These are phyloP conservation scores for Bemisia tabaci DNA, from an alignment of 1,140 invertebrate genomes.

Conservation along the genomic window DNA sequence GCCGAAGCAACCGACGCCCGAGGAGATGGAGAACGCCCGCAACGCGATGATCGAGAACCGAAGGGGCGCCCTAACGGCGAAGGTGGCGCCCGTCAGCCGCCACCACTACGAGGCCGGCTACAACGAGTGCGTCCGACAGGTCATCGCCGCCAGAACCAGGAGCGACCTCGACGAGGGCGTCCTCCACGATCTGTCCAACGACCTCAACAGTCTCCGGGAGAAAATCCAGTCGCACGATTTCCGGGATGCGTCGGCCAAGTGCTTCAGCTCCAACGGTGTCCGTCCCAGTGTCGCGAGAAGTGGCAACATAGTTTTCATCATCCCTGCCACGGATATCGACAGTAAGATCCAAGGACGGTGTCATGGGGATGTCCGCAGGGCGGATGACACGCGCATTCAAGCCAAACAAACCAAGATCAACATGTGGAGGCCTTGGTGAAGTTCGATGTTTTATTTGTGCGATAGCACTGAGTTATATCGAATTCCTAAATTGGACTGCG, in stretches of 20 bases:
- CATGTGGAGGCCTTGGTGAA: neutral
- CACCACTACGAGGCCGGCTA: neutral
- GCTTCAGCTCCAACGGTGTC: neutral
- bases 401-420: neutral
- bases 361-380: neutral
- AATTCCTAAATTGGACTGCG: no score
- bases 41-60: neutral
- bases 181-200: neutral
- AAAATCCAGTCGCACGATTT: neutral
- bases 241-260: neutral
- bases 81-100: neutral
- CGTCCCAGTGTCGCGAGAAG: neutral
- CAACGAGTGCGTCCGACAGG: neutral
- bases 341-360: no score
- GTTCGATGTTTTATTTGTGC: no score
- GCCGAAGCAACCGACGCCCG: neutral
- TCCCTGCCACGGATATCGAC: neutral
- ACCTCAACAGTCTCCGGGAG: neutral
- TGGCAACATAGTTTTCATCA: neutral
- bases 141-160: neutral
- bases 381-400: neutral
- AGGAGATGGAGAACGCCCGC: neutral
- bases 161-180: neutral
- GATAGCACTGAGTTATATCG: no score
- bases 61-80: neutral